phyloP scores from a whole-genome alignment of 2,113 vertebrate genomes.

The Eulemur macaco region DNA sequence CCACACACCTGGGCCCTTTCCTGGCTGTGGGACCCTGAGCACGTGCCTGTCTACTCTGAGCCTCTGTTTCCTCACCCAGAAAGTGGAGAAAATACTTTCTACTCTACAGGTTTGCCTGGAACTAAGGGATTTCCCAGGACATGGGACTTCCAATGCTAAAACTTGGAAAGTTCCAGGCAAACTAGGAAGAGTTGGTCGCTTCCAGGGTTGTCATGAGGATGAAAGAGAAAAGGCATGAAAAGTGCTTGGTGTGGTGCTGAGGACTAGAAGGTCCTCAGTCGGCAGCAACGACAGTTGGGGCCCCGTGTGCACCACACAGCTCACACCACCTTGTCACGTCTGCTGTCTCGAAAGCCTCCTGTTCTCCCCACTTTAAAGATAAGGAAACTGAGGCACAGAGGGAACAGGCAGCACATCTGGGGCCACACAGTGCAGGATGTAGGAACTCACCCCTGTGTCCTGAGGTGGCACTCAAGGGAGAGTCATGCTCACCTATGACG shows the following conservation, averaged over 20 bases:
- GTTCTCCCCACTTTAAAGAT: neutral
- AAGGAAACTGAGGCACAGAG: neutral
- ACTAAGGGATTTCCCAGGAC: neutral
- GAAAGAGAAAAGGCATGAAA: neutral
- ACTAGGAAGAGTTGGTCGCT: neutral
- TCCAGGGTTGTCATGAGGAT: neutral
- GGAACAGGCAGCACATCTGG: neutral
- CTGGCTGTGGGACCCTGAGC: neutral
- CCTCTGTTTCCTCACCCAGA: neutral
- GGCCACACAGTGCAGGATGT: neutral
- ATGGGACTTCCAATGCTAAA: neutral
- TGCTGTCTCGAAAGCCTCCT: no score
- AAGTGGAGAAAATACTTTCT: neutral
- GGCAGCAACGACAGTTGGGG: rapidly evolving
- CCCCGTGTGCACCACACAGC: rapidly evolving
- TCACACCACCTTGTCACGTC: rapidly evolving
- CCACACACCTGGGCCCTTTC: neutral
- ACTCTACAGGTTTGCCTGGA: neutral
- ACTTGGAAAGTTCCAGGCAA: neutral
- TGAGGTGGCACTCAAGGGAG: no score
- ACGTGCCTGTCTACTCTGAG: neutral
- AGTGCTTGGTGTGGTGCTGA: rapidly evolving
- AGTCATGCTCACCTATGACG: rapidly evolving
- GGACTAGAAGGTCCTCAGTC: neutral
- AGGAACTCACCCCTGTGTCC: neutral